Evolutionary conservation across 2,113 vertebrate genomes (phyloP), one percentile per base, ranked within the genome.

Genomic region (Entelurus aequoreus): DNA sequence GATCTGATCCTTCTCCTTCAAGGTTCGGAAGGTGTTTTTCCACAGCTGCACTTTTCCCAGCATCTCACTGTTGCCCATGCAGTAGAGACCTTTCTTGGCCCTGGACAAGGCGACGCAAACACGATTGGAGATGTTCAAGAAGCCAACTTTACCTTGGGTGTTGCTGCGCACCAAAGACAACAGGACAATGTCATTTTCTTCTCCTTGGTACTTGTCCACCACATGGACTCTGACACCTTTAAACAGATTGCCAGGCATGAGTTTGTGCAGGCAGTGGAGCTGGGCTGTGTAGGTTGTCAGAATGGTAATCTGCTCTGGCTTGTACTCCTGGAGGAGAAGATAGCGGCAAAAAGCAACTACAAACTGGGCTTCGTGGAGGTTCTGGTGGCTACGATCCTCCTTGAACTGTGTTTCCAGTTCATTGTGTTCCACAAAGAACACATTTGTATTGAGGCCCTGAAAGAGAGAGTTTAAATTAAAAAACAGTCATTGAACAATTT

Each of bases 191-290:
- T 98, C 95, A 38, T 98, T 98, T 77, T 98, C 95, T 66, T 98
- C 95, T 3, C 95, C 96, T 74, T 98, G 96, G 80, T 98, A 98
- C 71, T 98, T 98, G 88, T 98, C 96, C 10, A 98, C 96, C 1
- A 98, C 95, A 0, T 94, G 93, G 56, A 98, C 94, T 79, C 88
- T 95, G 71, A 98, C 92, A 0, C 93, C 94, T 42, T 81, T 38
- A 54, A 96, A 98, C 13, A 77, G 58, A 6, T 68, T 87, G 11
- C 76, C 85, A 28, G 93, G 94, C 93, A 98, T 93, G 7, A 93
- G 85, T 7, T 83, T 92, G 37, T 86, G 91, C 71, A 98, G 87
- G 65, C 94, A 95, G 77, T 92, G 86, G 42, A 98, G 90, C 81
- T 98, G 95, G 12, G 94, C 94, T 0, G 92, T 93, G 1, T 98